phyloP scores from a whole-genome alignment of 2,888 invertebrate genomes.

The Ditula angustiorana region DNA sequence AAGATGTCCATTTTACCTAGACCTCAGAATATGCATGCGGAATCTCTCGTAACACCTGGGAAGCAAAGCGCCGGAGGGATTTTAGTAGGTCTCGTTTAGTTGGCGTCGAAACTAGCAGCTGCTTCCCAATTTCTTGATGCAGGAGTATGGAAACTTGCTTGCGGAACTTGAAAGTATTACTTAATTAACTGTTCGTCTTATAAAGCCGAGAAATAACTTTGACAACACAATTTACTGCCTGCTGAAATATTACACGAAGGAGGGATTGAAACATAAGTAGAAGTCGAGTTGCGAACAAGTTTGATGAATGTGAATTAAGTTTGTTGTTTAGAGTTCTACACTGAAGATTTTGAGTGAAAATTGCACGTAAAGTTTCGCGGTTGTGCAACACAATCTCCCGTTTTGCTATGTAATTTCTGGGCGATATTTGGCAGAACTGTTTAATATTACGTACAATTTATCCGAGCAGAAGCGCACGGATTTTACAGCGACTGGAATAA shows the following conservation, averaged over 20 bases:
- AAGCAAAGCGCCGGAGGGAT: conserved; percentile 2
- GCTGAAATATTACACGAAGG: conserved; percentile 9
- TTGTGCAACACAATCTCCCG: background rate
- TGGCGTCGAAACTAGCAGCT: conserved; percentile 31
- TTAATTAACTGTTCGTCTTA: conserved; percentile 43
- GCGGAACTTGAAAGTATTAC: conserved; percentile 34
- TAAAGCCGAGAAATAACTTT: conserved; percentile 32
- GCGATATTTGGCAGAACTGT: conserved; percentile 2
- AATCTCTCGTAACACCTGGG: conserved; percentile 14
- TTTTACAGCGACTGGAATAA: conserved; percentile 2
- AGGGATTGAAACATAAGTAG: background rate
- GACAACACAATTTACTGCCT: conserved; percentile 20
- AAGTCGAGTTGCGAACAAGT: conserved; percentile 5
- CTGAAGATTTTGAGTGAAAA: too few species aligned
- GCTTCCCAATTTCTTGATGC: conserved; percentile 40
- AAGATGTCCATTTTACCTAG: conserved; percentile 23
- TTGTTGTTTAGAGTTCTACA: conserved; percentile 3
- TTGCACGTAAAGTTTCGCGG: conserved; percentile 6
- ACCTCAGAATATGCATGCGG: conserved; percentile 23
- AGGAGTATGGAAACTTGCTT: conserved; percentile 39
- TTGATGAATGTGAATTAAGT: conserved; percentile 4
- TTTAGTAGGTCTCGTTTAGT: conserved; percentile 23
- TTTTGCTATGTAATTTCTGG: conserved; percentile 2
- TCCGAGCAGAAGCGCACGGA: conserved; percentile 3
- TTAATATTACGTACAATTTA: conserved; percentile 17